Percentiles rank a stretch among this genome's conserved stretches.
phyloP scores from a whole-genome alignment of 2,888 invertebrate genomes.

The Ctenicera cuprea region DNA sequence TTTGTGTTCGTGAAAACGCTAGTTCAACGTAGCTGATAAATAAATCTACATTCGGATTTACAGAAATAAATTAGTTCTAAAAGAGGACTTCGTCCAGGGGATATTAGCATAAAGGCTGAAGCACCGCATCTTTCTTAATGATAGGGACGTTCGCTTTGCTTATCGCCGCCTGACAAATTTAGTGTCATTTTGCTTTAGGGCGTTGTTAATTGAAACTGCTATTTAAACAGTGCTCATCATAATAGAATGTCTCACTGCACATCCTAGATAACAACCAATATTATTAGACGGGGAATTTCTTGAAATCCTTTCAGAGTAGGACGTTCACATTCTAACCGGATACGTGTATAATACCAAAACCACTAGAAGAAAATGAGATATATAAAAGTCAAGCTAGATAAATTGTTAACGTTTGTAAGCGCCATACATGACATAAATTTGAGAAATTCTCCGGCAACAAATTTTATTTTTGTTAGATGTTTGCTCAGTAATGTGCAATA shows the following conservation, averaged over 20 bases:
- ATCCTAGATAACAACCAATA: slow-evolving; percentile 60
- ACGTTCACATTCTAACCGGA: slow-evolving; percentile 60
- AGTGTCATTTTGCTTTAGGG: slow-evolving; percentile 54
- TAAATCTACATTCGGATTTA: slow-evolving; percentile 1
- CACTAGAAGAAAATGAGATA: slow-evolving; percentile 68
- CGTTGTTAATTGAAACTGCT: slow-evolving; percentile 64
- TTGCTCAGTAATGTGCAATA: slow-evolving; percentile 51
- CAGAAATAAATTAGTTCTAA: slow-evolving; percentile 16
- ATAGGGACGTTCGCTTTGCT: slow-evolving; percentile 48
- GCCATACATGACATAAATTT: slow-evolving; percentile 59
- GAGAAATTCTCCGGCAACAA: slow-evolving; percentile 48
- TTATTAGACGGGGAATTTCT: slow-evolving; percentile 53
- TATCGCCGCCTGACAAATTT: slow-evolving; percentile 59
- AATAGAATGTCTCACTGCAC: slow-evolving; percentile 59
- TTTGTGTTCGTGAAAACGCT: background rate
- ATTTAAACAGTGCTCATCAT: slow-evolving; percentile 62
- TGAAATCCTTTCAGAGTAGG: slow-evolving; percentile 47
- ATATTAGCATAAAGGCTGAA: slow-evolving; percentile 30
- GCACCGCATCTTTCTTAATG: slow-evolving; percentile 34
- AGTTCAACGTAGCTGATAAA: background rate
- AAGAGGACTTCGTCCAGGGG: slow-evolving; percentile 30
- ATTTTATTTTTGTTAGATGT: slow-evolving; percentile 52
- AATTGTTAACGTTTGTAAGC: slow-evolving; percentile 69
- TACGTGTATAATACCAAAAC: slow-evolving; percentile 60
- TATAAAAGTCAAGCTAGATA: slow-evolving; percentile 69